phyloP scores from a whole-genome alignment of 37 sponge, comb jelly and placozoan genomes.

The Theonella swinhoei region DNA sequence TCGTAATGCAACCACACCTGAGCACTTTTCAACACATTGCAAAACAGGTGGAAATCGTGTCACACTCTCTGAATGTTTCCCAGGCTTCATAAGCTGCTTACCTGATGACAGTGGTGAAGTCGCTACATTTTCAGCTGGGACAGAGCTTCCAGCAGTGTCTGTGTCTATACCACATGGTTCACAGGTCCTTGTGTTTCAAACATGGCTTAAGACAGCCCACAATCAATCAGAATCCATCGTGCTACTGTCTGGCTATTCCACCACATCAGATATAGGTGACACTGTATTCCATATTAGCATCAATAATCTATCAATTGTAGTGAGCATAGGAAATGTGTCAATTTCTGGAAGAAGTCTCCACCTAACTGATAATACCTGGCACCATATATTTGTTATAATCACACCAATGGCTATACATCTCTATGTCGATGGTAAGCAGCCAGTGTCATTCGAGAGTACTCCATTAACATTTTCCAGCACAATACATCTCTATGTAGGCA shows the following conservation, averaged over 20 bases:
- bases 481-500: background rate
- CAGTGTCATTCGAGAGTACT: background rate
- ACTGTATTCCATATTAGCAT: constrained; percentile 13
- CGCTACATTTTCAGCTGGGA: background rate
- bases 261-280: background rate
- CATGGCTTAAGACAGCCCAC: constrained; percentile 17
- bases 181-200: constrained; percentile 6
- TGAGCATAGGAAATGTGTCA: background rate
- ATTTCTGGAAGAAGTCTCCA: background rate
- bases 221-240: background rate
- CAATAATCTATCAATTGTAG: background rate
- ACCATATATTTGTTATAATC: constrained; percentile 25
- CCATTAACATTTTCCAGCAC: background rate
- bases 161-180: background rate
- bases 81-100: background rate
- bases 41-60: constrained; percentile 6
- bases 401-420: background rate
- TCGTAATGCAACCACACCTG: background rate
- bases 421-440: constrained; percentile 18
- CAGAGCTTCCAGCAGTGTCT: background rate
- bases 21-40: constrained; percentile 1
- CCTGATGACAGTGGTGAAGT: background rate
- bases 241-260: constrained; percentile 10
- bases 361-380: constrained; percentile 32
- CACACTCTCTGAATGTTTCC: constrained; percentile 7